Evolutionary conservation across 2,797 vertebrate genomes (phyloP).

Genomic region (Sebastiscus tertius): DNA sequence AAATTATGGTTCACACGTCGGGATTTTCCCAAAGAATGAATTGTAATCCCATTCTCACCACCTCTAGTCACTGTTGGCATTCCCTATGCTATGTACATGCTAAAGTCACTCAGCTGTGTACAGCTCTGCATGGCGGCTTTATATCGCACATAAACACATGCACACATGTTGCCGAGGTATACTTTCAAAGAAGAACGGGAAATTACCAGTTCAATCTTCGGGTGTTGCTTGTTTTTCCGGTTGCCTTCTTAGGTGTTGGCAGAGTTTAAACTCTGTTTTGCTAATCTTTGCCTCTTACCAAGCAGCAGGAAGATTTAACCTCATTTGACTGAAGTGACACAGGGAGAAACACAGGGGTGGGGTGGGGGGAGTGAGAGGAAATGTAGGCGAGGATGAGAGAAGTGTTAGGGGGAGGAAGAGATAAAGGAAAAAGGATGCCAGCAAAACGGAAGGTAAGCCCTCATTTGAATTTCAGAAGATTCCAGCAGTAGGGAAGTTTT

Average conservation of each 20-base stretch:
- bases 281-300: constrained; percentile 24
- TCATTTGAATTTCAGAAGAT: constrained; percentile 62
- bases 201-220: background rate
- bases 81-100: constrained; percentile 11
- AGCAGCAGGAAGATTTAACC: constrained; percentile 30
- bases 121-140: background rate
- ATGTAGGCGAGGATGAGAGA: constrained; percentile 8
- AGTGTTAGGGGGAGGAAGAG: constrained; percentile 11
- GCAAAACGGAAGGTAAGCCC: constrained; percentile 47
- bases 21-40: background rate
- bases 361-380: background rate
- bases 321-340: constrained; percentile 25
- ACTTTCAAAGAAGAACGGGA: background rate
- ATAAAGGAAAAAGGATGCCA: constrained; percentile 13
- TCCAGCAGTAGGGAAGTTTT: constrained; percentile 41
- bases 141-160: background rate
- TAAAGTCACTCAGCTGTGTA: background rate
- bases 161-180: background rate
- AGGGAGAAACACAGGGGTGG: background rate
- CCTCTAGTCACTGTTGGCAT: background rate
- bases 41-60: background rate
- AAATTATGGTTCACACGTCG: background rate
- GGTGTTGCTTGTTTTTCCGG: constrained; percentile 3
- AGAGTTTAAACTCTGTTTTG: constrained; percentile 22
- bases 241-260: constrained; percentile 4